phyloP scores from a whole-genome alignment of 2,797 vertebrate genomes.

The Florisuga fusca region DNA sequence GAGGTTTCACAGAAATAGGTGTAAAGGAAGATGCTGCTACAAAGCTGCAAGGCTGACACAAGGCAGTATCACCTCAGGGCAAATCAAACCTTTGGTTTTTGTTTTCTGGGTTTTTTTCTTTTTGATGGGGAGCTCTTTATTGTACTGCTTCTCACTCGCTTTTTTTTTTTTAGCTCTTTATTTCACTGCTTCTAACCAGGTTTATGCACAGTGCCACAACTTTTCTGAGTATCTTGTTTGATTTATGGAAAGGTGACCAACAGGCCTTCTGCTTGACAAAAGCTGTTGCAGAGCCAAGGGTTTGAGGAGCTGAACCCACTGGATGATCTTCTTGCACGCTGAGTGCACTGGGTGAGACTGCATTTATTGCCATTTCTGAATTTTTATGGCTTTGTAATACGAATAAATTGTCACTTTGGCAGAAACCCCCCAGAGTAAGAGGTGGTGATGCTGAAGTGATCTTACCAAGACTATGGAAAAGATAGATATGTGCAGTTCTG shows the following conservation, averaged over 20 bases:
- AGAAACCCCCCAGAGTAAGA: not conserved
- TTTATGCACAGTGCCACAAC: not conserved
- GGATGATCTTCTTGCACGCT: not conserved
- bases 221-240: not conserved
- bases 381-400: not conserved
- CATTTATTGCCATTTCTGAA: not conserved
- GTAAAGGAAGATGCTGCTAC: not conserved
- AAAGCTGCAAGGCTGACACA: not conserved
- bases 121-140: not conserved
- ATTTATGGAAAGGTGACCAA: not conserved
- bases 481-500: too few relatives aligned
- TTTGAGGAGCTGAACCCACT: not conserved
- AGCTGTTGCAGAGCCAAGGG: not conserved
- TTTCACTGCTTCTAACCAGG: not conserved
- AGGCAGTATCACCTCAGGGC: not conserved
- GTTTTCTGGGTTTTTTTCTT: not conserved
- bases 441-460: not conserved
- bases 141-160: not conserved
- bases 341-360: not conserved
- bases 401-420: too few relatives aligned
- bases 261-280: accelerated
- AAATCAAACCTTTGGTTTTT: not conserved
- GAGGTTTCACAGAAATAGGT: not conserved
- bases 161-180: not conserved
- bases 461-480: not conserved